Base-by-base conservation (phyloP, 2,888 invertebrate genomes). In the Eledone cirrhosa region DNA sequence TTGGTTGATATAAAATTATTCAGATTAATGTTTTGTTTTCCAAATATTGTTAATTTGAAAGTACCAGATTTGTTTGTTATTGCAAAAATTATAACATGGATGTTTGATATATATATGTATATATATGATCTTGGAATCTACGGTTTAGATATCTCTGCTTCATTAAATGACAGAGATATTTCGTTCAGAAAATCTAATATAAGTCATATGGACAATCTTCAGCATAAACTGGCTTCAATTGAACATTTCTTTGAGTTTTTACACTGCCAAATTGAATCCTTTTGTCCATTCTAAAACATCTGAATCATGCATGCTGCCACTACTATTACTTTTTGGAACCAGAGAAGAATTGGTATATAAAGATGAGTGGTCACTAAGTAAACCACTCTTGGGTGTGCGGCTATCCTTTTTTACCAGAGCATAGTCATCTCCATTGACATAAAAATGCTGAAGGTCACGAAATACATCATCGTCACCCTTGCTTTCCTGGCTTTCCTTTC, bases 261-360 rank as follows among this genome's bases (percentile, higher is more conserved):
- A 76, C 41, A 76, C 76, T 14, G 76, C 76, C 27, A 76, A 19
- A 29, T 76, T 76, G 47, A 76, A 76, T 27, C 76, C 76, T 48
- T 76, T 76, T 24, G 76, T 76, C 76, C 76, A 76, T 48, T 76
- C 76, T 48, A 76, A 48, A 22, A 76, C 48, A 48, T 76, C 76
- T 22, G 47, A 48, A 29, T 76, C 76, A 22, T 76, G 76, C 47
- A 48, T 27, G 48, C 76, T 76, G 13, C 76, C 76, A 47, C 48
- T 48, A 24, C 72, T 72, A n/a, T 41, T 41, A 48, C 76, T 76
- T 76, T 76, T 76, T 7, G 48, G 76, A 13, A 41, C 47, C 3
- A 48, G 47, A 19, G 48, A 27, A 29, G 76, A 27, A 48, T 76
- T 76, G 22, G 41, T 47, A 47, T 75, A 75, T 27, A 75, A 41